These are phyloP conservation scores for Neomorphus geoffroyi DNA, from an alignment of 2,797 vertebrate species.

Conservation along the genomic window DNA sequence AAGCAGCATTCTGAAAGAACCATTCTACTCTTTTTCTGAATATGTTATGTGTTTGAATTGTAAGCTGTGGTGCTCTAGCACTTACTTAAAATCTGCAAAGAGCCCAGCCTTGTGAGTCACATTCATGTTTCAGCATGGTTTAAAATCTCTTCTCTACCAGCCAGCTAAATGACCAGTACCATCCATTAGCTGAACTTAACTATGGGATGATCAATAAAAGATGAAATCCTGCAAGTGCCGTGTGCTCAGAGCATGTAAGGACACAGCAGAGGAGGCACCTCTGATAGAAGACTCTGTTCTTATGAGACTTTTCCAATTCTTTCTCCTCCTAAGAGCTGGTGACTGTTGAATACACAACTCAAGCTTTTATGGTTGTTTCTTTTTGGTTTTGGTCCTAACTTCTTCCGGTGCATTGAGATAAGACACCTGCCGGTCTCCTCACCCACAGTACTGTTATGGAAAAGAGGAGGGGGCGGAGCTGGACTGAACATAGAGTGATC, in stretches of 20 bases:
- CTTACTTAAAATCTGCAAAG: not conserved
- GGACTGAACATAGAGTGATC: rapidly evolving
- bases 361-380: not conserved
- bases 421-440: not conserved
- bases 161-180: not conserved
- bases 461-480: too few relatives aligned
- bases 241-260: not conserved
- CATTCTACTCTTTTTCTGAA: not conserved
- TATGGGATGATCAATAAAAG: not conserved
- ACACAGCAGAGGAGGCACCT: not conserved
- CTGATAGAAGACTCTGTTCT: not conserved
- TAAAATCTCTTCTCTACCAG: not conserved
- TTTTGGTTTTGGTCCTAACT: not conserved
- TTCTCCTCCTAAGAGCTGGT: not conserved
- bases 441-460: rapidly evolving
- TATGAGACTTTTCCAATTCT: not conserved
- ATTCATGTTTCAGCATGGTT: not conserved
- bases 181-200: conserved; percentile 7
- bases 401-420: not conserved
- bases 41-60: not conserved
- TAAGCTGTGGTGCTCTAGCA: not conserved
- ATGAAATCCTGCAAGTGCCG: not conserved
- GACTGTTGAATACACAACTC: not conserved
- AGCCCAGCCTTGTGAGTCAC: not conserved
- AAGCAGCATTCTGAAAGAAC: not conserved